Evolutionary conservation across 2,888 invertebrate genomes (phyloP).

Genomic region (Cheilosia vernalis): DNA sequence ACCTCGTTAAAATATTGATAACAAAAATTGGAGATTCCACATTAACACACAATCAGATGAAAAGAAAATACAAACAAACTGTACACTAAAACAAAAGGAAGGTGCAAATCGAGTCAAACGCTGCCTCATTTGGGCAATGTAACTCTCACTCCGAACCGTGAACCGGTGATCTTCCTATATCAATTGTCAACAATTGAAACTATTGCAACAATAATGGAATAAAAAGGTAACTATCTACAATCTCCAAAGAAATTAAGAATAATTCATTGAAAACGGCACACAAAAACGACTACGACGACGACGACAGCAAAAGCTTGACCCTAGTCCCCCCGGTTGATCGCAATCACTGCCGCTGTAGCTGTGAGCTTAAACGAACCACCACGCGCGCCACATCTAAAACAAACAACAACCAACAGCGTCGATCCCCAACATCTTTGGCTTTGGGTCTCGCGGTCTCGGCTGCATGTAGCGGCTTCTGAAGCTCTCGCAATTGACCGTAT

Average conservation of each 20-base stretch:
- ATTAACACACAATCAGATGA: slow-evolving; percentile 6
- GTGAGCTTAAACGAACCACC: slow-evolving; percentile 68
- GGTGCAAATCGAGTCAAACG: background rate
- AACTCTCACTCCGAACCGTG: slow-evolving; percentile 18
- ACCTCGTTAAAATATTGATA: slow-evolving; percentile 36
- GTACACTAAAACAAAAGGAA: slow-evolving; percentile 14
- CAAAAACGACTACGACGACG: slow-evolving; percentile 39
- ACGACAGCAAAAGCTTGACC: slow-evolving; percentile 67
- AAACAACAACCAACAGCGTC: slow-evolving; percentile 38
- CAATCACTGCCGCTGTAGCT: slow-evolving; percentile 66
- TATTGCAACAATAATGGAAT: slow-evolving; percentile 45
- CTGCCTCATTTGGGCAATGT: slow-evolving; percentile 27
- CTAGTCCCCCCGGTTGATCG: slow-evolving; percentile 70
- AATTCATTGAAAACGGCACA: slow-evolving; percentile 64
- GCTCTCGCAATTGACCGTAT: slow-evolving; percentile 55
- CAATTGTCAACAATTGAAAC: slow-evolving; percentile 60
- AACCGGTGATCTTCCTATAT: slow-evolving; percentile 39
- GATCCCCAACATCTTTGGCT: slow-evolving; percentile 50
- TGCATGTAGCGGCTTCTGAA: slow-evolving; percentile 68
- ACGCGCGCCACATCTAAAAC: slow-evolving; percentile 60
- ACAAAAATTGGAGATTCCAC: slow-evolving; percentile 16
- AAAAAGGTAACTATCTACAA: slow-evolving; percentile 39
- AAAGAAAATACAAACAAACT: slow-evolving; percentile 41
- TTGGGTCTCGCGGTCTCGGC: slow-evolving; percentile 31
- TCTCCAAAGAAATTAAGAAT: slow-evolving; percentile 62